Evolutionary conservation across 2,797 vertebrate genomes (phyloP), one percentile per base, ranked within the genome.

Genomic region (Sibirionetta formosa): DNA sequence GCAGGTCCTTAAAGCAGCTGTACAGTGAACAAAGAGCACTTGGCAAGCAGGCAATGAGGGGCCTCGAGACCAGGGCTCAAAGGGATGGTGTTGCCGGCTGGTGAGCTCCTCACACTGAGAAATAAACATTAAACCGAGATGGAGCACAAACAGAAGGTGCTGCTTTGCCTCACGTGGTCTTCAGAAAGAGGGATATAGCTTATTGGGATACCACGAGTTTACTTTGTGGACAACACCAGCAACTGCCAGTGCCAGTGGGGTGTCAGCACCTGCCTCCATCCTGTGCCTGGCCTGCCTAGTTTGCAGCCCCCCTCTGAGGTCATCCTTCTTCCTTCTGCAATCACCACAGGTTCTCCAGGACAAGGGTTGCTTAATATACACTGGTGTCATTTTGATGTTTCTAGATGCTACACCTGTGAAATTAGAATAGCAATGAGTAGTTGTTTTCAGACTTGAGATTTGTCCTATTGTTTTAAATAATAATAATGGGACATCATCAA

Each of bases 111-210:
- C 80, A 80, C 63, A 63, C 83, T 90, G 75, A 24, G 79, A 84
- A 87, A 95, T 77, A 92, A 90, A 73, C 76, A 88, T 40, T 90
- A 22, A 91, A 54, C 65, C 8, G 19, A 76, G 19, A 81, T 13
- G 31, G 23, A 94, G 7, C 46, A 63, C 13, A 72, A 92, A 72
- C 54, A 73, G 81, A 93, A 86, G n/a, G 42, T 66, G 36, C 46
- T 90, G 69, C 50, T 91, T 50, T 27, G 71, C 14, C 58, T 81
- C 82, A 51, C 16, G 33, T 0, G 56, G 26, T 36, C 95, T 90
- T 64, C 27, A 64, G 60, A 63, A 90, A 81, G 42, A 87, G 24
- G 11, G 22, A 38, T 57, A 1, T 27, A 27, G 69, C 86, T 93
- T 73, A 68, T 50, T 38, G 24, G 46, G 33, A 16, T 26, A n/a